Base-by-base conservation (phyloP, 2,113 vertebrate genomes). In the Tyto alba region DNA sequence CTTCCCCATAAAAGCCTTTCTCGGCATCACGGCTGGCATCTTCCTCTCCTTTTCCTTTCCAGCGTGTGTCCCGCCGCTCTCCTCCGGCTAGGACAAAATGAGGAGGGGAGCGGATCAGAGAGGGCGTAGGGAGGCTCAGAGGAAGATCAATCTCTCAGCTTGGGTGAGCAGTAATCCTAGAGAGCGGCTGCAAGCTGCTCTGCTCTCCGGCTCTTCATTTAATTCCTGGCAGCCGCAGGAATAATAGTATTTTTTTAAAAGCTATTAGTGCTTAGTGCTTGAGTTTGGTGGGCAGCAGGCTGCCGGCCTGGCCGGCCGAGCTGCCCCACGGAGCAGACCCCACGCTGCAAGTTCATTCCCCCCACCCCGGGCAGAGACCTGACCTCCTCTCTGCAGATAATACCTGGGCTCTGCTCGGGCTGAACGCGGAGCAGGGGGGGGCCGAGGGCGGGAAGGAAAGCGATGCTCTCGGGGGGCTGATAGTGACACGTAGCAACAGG, bases 151-250 rank as follows among this genome's bases (percentile, higher is more conserved):
- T 81, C 93, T 60, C 91, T 27, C 67, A 32, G 89, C 90, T 80
- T 74, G 90, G 83, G 43, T 71, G 92, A 89, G 95, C 90, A 52
- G 41, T 95, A 71, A 96, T 94, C 94, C 95, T 12, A 77, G 91
- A 93, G 95, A 97, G 95, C 41, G 7, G 68, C 69, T 66, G 93
- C 80, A 71, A 94, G 95, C 96, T 86, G 92, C 88, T 82, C 62
- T 73, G 69, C 95, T 69, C 64, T 62, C 96, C 52, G 57, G 67
- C 36, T 93, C 90, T 96, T 87, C 29, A 17, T 60, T 34, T 40
- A 10, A 30, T 64, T 81, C 73, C 88, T n/a, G 38, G 32, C 88
- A 83, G 82, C 63, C 6, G 2, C 36, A 48, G 82, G 48, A 74
- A 88, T 55, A 72, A 71, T 7, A 80, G 27, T 22, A 4, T 48